A percentile compares a stretch with the other conserved stretches of the same genome.
phyloP scores from a whole-genome alignment of 2,888 invertebrate species.

The Pheosia gnoma region DNA sequence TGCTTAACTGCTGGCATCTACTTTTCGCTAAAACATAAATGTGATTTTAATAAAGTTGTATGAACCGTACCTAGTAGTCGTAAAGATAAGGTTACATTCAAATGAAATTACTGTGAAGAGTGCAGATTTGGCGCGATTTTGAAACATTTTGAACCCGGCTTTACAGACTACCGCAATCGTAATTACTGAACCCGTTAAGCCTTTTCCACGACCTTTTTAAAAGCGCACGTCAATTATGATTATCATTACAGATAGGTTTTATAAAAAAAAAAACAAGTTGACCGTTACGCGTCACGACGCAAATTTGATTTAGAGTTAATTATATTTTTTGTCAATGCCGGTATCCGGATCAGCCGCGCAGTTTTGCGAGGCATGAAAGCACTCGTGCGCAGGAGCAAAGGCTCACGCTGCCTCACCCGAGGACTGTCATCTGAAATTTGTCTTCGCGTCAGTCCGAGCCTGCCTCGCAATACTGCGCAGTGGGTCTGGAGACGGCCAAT shows the following conservation, averaged over 20 bases:
- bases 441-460: no score
- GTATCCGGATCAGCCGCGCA: no score
- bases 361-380: no score
- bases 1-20: no score
- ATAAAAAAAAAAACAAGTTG: not conserved
- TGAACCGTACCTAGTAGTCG: no score
- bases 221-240: constrained; percentile 1
- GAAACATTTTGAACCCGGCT: not conserved
- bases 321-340: constrained; percentile 16
- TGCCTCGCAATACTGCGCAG: no score
- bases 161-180: not conserved
- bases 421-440: no score
- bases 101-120: not conserved
- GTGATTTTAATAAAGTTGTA: no score
- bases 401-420: no score
- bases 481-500: constrained; percentile 10
- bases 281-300: constrained; percentile 8
- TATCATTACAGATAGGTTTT: not conserved
- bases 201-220: not conserved
- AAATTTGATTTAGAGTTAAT: constrained; percentile 15
- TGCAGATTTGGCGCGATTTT: not conserved
- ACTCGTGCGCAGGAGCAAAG: no score
- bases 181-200: not conserved
- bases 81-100: not conserved
- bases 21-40: no score